Evolutionary conservation across 2,113 vertebrate species (phyloP), one percentile per base, ranked within the genome.

Genomic region (Suncus etruscus): DNA sequence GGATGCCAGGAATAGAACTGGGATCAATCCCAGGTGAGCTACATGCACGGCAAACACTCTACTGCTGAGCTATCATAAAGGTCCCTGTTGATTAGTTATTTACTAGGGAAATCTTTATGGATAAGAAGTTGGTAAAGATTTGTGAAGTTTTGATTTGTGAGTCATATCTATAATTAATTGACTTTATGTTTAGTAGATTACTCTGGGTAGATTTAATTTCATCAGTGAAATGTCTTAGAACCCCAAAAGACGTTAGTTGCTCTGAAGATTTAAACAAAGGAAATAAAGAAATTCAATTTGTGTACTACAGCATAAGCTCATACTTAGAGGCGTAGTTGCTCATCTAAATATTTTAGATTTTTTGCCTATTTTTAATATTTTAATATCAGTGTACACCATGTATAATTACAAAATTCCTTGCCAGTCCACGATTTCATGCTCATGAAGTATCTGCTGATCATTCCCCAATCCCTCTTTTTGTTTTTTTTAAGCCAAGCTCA

Each of bases 171-270:
- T 6, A 22, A 66, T 79, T 51, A 84, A 72, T 54, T 89, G 73
- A 83, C 68, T 82, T 87, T 73, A 79, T 73, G 25, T 47, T 78
- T 89, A 66, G 74, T 4, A 79, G 47, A 89, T 32, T 93, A 93
- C 84, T 78, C 8, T 31, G 22, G 16, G 66, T 79, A 27, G 15
- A 47, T 93, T 66, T 66, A n/a, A 66, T 66, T 29, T 68, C 31
- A 84, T 66, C 32, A 73, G 32, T 93, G 20, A 84, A 72, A 84
- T 3, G 4, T 79, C n/a, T 76, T 76, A 70, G 48, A 39, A 48
- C 32, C 54, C 72, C 24, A 27, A 58, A 14, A 18, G 54, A 58
- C 15, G 15, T 58, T 58, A 18, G 2, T 54, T 58, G 20, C 11
- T 18, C 16, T 24, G 22, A 82, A 6, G 31, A 82, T 58, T 47